Conservation (phyloP, 2,113 vertebrate species). For the Gymnogyps californianus region DNA sequence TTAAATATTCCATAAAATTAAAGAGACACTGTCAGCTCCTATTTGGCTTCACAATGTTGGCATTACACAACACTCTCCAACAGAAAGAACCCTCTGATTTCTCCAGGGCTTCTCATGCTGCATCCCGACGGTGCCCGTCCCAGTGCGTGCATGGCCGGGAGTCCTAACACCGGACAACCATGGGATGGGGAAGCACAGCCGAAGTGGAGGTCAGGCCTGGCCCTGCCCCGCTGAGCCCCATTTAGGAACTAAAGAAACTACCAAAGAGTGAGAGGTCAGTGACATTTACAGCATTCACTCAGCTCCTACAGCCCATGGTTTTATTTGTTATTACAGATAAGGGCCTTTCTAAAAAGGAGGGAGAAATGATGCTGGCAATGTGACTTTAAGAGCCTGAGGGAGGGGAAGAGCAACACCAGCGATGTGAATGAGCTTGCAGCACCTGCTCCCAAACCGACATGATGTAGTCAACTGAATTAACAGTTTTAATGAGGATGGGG, state of each 20-base stretch:
- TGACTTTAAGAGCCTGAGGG: background rate
- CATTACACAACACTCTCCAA: background rate
- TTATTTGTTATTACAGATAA: background rate
- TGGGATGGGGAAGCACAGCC: background rate
- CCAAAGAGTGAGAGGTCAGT: background rate
- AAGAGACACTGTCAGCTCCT: background rate
- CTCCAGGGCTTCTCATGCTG: background rate
- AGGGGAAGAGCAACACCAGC: background rate
- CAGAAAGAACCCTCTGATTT: background rate
- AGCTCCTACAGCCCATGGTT: background rate
- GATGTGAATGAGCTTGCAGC: background rate
- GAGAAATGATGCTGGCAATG: background rate
- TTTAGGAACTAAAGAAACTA: background rate
- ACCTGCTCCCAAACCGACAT: background rate
- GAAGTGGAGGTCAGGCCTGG: background rate
- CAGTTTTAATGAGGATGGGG: background rate
- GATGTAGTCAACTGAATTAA: conserved; percentile 49
- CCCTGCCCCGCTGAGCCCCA: background rate
- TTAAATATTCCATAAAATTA: background rate
- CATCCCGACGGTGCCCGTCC: rapidly evolving
- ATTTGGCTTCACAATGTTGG: background rate
- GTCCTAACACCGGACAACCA: background rate
- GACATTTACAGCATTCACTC: rapidly evolving
- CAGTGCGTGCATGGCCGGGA: rapidly evolving
- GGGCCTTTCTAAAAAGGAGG: background rate